These are phyloP conservation scores for Cirrhinus mrigala DNA, from an alignment of 2,797 vertebrate species.

Conservation along the genomic window DNA sequence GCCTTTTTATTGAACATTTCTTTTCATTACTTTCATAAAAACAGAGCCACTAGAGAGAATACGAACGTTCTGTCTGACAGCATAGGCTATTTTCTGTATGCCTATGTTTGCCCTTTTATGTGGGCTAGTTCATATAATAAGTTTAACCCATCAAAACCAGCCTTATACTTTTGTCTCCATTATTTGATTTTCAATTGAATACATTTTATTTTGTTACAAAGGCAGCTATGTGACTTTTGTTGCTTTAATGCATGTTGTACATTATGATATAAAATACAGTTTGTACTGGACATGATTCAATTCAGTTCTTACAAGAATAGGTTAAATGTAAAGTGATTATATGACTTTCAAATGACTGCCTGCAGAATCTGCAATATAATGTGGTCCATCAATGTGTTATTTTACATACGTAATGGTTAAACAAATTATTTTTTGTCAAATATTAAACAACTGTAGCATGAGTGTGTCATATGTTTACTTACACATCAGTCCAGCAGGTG, in stretches of 20 bases:
- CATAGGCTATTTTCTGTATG: neutral
- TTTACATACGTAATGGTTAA: slow-evolving; percentile 11
- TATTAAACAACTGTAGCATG: slow-evolving; percentile 20
- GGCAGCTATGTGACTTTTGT: slow-evolving; percentile 29
- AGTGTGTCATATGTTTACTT: slow-evolving; percentile 18
- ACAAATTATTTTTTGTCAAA: neutral
- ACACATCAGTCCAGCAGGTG: neutral
- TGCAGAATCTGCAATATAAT: slow-evolving; percentile 13
- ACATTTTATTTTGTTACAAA: neutral
- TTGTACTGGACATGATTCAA: neutral
- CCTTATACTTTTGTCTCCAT: slow-evolving; percentile 11
- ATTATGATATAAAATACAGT: slow-evolving; percentile 7
- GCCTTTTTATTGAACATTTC: neutral
- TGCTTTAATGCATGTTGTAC: slow-evolving; percentile 26
- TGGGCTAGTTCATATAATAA: neutral
- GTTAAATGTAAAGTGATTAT: neutral
- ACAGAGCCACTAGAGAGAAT: neutral
- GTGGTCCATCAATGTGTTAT: slow-evolving; percentile 21
- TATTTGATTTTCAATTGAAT: neutral
- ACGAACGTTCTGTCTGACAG: neutral
- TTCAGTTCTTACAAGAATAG: neutral
- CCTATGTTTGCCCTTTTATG: neutral
- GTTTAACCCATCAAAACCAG: neutral
- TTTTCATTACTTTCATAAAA: neutral
- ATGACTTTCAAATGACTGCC: slow-evolving; percentile 5